Evolutionary conservation across 2,113 vertebrate genomes (phyloP).

Genomic region (Heloderma charlesbogerti): DNA sequence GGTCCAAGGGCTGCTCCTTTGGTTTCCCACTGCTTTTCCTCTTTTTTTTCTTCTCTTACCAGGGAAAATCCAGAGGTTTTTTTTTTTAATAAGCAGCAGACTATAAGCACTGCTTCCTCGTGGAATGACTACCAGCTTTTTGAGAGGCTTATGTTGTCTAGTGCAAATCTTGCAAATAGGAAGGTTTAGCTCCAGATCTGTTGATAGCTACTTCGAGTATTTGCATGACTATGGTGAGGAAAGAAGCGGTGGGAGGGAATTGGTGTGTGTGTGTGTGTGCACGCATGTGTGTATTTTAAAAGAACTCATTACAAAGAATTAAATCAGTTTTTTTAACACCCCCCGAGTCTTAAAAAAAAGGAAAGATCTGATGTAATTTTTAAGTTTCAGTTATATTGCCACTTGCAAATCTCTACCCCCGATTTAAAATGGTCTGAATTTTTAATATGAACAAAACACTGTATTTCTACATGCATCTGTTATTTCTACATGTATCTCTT

Average conservation of each 20-base stretch:
- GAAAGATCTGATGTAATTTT: background rate
- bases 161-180: conserved; percentile 66
- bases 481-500: background rate
- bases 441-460: background rate
- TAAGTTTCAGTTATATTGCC: background rate
- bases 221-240: conserved; percentile 51
- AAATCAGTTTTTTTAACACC: background rate
- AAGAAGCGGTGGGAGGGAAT: background rate
- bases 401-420: background rate
- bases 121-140: conserved; percentile 31
- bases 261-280: background rate
- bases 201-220: conserved; percentile 52
- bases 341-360: background rate
- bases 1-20: no score
- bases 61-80: no score
- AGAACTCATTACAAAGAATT: background rate
- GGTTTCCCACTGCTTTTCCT: background rate
- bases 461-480: no score
- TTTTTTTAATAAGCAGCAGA: no score
- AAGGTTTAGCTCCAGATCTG: conserved; percentile 64
- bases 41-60: background rate
- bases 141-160: conserved; percentile 5
- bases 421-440: background rate
- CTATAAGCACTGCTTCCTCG: conserved; percentile 32
- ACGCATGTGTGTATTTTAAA: background rate